Evolutionary conservation across 2,888 invertebrate species (phyloP), one percentile per base, ranked within the genome.

Genomic region (Tenthredo amoena): DNA sequence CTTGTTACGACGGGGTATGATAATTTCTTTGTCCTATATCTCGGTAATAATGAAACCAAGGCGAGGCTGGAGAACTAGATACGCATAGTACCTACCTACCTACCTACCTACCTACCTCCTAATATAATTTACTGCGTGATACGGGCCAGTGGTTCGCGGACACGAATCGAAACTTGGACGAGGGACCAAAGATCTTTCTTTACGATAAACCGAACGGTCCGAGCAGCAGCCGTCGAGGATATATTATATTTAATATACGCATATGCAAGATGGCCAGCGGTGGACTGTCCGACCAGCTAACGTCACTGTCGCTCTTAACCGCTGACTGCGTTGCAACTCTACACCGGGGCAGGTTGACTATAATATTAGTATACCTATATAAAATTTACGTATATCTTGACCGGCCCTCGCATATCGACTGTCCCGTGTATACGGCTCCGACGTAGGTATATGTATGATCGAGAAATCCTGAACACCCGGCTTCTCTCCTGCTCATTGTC

Each of bases 261-360:
- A 31, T 26, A 62, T 37, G 81, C 81, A 81, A 81, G 81, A 81
- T 81, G 81, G 62, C 83, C 34, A 83, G 68, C 43, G 65, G 83
- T 47, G 55, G 62, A 62, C 89, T 90, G 90, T 91, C 90, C 87
- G 88, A 87, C 87, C 89, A 86, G 89, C 89, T 91, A 90, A 90
- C 90, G 89, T 91, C 91, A 91, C 88, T 90, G 81, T 81, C 81
- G 31, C 47, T 83, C 68, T 89, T 91, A 89, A 90, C 89, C 90
- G 90, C 87, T 86, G 88, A 88, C 87, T 88, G 89, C 85, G 83
- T 86, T 89, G 91, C 91, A 91, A 91, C 89, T 89, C 88, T 90
- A 90, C 86, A 91, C 91, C 85, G n/a, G 81, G 81, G 68, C 68
- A 68, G 34, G 68, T 68, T 68, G 31, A 15, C 31, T 34, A 18